phyloP scores from a whole-genome alignment of 30 jellyfish, hydroid and myxozoan genomes.

The Catostylus mosaicus region DNA sequence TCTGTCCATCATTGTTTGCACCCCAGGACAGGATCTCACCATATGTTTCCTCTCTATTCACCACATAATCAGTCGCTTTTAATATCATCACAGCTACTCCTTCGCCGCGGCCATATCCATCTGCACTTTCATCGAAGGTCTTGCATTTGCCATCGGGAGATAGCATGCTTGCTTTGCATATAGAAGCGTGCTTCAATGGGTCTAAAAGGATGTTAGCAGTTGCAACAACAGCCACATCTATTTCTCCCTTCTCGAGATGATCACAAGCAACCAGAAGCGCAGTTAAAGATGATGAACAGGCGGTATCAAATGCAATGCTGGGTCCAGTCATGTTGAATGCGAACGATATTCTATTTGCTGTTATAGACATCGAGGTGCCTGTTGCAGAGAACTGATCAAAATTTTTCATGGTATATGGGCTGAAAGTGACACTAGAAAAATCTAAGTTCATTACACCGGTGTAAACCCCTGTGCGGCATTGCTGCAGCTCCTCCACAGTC shows the following conservation, averaged over 20 bases:
- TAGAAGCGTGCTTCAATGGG: constrained; percentile 31
- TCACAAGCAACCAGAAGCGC: constrained; percentile 60
- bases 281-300: constrained; percentile 62
- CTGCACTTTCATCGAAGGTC: constrained; percentile 62
- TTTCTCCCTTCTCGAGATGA: constrained; percentile 41
- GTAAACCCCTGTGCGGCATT: constrained; percentile 57
- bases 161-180: constrained; percentile 59
- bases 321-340: constrained; percentile 62
- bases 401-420: background rate
- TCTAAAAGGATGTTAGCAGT: constrained; percentile 48
- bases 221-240: constrained; percentile 59
- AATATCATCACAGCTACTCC: constrained; percentile 36
- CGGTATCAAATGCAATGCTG: constrained; percentile 57
- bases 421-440: background rate
- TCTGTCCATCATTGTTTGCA: constrained; percentile 55
- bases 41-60: background rate
- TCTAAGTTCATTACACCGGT: constrained; percentile 63
- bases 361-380: constrained; percentile 39
- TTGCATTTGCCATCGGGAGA: constrained; percentile 68
- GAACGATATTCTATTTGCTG: constrained; percentile 64
- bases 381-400: constrained; percentile 57
- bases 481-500: constrained; percentile 55
- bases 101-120: constrained; percentile 77
- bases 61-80: constrained; percentile 19
- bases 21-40: constrained; percentile 49